A percentile compares a stretch with the other conserved stretches of the same genome.
Conservation (phyloP, 2,797 vertebrate genomes). For the Manis pentadactyla region DNA sequence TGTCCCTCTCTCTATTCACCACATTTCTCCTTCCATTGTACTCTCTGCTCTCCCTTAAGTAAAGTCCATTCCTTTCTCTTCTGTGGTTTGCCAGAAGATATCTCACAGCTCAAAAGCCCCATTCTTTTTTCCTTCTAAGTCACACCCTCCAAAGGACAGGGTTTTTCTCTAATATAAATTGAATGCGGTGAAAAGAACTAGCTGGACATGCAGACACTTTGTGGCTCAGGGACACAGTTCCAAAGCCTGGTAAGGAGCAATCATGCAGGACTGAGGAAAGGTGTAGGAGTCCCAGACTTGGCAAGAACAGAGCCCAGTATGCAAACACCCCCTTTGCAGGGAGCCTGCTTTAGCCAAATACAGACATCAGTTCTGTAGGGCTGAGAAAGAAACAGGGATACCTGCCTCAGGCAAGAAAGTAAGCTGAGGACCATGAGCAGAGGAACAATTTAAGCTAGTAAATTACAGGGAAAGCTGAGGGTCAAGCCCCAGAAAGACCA, state of each 20-base stretch:
- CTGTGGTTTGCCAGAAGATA: background rate
- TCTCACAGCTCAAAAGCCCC: background rate
- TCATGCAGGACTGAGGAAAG: background rate
- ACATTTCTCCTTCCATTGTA: background rate
- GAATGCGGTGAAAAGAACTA: background rate
- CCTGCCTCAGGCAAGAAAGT: background rate
- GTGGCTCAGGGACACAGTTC: background rate
- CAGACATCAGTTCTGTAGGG: background rate
- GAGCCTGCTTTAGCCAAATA: background rate
- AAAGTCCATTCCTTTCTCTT: background rate
- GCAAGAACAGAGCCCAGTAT: background rate
- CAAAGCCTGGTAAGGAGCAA: background rate
- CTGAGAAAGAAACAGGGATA: background rate
- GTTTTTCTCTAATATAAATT: background rate
- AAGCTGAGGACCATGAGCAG: background rate
- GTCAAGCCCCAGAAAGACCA: background rate
- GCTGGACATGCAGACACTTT: background rate
- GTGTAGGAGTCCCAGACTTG: background rate
- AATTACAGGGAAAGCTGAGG: background rate
- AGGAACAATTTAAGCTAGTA: background rate
- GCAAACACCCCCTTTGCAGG: background rate
- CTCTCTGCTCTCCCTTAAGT: background rate
- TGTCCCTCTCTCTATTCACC: background rate
- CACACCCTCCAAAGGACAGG: background rate
- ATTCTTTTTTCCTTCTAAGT: background rate